Conservation (phyloP, 2,113 vertebrate genomes). For the Hipposideros armiger region DNA sequence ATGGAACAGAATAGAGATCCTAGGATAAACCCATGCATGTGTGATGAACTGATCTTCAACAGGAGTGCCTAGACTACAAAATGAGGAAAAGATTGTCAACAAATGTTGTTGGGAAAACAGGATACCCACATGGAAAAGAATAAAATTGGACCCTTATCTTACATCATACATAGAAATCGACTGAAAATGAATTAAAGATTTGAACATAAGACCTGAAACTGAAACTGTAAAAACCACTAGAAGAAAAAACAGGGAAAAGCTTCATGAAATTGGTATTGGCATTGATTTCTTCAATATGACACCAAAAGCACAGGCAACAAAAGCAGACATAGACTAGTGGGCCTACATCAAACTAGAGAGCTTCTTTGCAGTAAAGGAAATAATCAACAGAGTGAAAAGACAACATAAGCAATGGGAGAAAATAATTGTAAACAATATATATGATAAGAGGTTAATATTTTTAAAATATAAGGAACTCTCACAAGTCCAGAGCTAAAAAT, state of each 20-base stretch:
- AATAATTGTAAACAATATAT: neutral
- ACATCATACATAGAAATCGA: neutral
- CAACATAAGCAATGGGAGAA: neutral
- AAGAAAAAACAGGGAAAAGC: neutral
- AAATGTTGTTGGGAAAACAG: neutral
- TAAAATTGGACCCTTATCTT: neutral
- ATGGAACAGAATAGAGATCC: neutral
- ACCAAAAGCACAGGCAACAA: neutral
- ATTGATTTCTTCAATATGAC: neutral
- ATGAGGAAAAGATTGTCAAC: neutral
- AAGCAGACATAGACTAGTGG: neutral
- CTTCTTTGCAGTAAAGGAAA: neutral
- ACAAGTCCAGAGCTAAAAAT: neutral
- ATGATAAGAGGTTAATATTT: neutral
- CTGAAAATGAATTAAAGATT: neutral
- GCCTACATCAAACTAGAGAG: neutral
- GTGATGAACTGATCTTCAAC: neutral
- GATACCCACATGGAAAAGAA: neutral
- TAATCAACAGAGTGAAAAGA: neutral
- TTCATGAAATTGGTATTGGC: neutral
- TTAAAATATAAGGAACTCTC: neutral
- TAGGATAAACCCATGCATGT: neutral
- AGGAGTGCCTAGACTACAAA: neutral
- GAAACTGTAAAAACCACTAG: neutral
- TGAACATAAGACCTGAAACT: neutral